Base-by-base conservation (phyloP, 2,888 invertebrate genomes). In the Dynastes grantii region DNA sequence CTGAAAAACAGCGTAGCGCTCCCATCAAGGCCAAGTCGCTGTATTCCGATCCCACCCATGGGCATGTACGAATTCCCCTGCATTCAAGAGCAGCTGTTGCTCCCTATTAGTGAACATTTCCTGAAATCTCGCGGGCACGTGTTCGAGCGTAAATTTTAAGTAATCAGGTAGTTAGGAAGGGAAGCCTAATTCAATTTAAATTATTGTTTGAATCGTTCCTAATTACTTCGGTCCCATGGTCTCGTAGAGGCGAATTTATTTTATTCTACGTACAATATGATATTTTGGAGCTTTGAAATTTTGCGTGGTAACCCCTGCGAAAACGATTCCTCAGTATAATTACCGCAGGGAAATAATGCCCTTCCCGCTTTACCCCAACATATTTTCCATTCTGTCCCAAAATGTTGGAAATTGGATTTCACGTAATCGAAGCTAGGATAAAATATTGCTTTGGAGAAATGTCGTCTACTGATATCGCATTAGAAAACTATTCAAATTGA, bases 161-260 rank as follows among this genome's bases (percentile, higher is more conserved):
- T 40, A 73, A 40, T 73, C 58, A 63, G 13, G 73, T 37, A 40
- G 58, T 73, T 37, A 16, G 29, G 4, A 29, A 27, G 51, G n/a
- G 13, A 29, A 16, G 16, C 73, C 73, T 40, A 73, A 73, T 61
- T 58, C 58, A 61, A 73, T 73, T 73, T 27, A 61, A 40, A 73
- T 73, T 73, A 27, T 67, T 45, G 27, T 49, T 45, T 67, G 49
- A 67, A 67, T 27, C 49, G 67, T 27, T 4, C 3, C 13, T 13
- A 63, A 32, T 49, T 45, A 32, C 16, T 51, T 22, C 22, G 58
- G 22, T 22, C n/a, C 9, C 70, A 40, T 37, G 40, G 40, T 58
- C 58, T 58, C 55, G 22, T 22, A 67, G 22, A 67, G 11, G 22
- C 40, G 13, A 16, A 11, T 53, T 8, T 58, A 58, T 58, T 58